Conservation (phyloP, 1,140 invertebrate genomes). For the Aphelinus atriplicis region DNA sequence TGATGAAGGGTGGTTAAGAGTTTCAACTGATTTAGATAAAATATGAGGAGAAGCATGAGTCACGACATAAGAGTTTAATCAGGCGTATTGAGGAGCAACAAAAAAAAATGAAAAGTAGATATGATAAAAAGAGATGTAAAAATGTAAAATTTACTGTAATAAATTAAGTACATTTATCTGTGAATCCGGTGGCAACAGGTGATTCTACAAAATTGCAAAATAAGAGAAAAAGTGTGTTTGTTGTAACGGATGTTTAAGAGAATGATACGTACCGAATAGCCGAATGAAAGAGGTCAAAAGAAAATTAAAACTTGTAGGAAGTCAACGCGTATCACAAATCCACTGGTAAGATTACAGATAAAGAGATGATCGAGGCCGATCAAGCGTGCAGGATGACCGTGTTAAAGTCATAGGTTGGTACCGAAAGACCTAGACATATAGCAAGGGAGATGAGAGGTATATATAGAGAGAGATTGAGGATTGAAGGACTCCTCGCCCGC, state of each 20-base stretch:
- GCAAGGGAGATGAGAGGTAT: too few species aligned
- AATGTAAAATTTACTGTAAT: conserved; percentile 38
- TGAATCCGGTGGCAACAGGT: not conserved
- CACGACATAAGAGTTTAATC: not conserved
- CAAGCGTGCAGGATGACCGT: too few species aligned
- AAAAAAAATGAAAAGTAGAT: too few species aligned
- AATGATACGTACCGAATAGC: conserved; percentile 27
- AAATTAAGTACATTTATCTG: conserved; percentile 41
- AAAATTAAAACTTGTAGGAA: not conserved
- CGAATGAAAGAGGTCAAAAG: too few species aligned
- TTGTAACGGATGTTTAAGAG: conserved; percentile 5
- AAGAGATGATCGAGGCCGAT: too few species aligned
- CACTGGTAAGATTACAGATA: not conserved
- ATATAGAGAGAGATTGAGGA: too few species aligned
- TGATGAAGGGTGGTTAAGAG: too few species aligned
- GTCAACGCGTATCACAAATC: not conserved
- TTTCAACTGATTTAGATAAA: conserved; percentile 22
- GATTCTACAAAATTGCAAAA: conserved; percentile 38
- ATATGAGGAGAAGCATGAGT: conserved; percentile 17
- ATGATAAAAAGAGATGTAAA: not conserved
- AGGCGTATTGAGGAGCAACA: too few species aligned
- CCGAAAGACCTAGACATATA: not conserved
- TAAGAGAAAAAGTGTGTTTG: not conserved
- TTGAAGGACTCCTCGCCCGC: too few species aligned
- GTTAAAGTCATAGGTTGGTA: too few species aligned